phyloP scores from a whole-genome alignment of 2,888 invertebrate genomes.

The Acronicta leporina region DNA sequence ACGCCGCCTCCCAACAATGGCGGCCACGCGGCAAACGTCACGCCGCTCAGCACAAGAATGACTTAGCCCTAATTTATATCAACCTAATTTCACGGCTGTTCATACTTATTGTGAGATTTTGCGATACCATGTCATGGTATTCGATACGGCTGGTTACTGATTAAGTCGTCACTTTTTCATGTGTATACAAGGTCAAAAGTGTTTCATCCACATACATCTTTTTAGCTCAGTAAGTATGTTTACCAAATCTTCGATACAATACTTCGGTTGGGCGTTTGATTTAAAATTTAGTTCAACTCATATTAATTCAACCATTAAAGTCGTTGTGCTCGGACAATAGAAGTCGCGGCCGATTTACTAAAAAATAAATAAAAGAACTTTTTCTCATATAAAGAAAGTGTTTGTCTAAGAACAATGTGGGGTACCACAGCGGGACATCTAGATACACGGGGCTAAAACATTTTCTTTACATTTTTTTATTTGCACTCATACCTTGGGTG shows the following conservation, averaged over 20 bases:
- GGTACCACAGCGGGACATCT: constrained; percentile 86
- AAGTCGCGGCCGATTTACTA: constrained; percentile 72
- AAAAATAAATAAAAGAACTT: constrained; percentile 80
- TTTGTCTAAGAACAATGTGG: constrained; percentile 87
- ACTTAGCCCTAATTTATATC: constrained; percentile 82
- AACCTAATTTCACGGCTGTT: constrained; percentile 85
- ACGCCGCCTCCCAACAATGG: constrained; percentile 75
- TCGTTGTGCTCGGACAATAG: constrained; percentile 71
- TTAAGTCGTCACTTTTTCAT: constrained; percentile 77
- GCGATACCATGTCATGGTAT: constrained; percentile 83
- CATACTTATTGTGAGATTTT: constrained; percentile 83
- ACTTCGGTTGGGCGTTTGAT: constrained; percentile 68
- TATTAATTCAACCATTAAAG: constrained; percentile 84
- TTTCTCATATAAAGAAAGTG: constrained; percentile 82
- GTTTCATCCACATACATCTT: constrained; percentile 27
- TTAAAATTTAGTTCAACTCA: constrained; percentile 65
- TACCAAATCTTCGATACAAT: constrained; percentile 56
- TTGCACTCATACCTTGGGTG: constrained; percentile 78
- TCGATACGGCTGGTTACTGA: constrained; percentile 81
- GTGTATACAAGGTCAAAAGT: constrained; percentile 34
- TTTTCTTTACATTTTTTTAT: constrained; percentile 80
- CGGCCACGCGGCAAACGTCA: constrained; percentile 81
- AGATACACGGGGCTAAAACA: constrained; percentile 78
- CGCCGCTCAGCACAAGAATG: constrained; percentile 73
- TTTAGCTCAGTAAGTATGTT: constrained; percentile 55